Conservation (phyloP, 2,113 vertebrate genomes). For the Pithys albifrons region DNA sequence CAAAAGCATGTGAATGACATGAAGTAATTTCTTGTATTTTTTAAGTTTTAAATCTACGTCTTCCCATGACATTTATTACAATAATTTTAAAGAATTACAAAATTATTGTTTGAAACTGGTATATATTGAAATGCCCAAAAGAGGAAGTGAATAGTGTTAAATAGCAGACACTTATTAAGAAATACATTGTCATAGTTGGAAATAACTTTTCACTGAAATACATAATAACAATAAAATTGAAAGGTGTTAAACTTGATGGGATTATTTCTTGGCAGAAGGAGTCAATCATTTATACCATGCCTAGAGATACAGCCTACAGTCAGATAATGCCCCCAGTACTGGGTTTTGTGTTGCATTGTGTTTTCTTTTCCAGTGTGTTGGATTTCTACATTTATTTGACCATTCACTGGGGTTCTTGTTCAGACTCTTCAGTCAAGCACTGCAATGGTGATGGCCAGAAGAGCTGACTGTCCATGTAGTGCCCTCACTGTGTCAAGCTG, state of each 20-base stretch:
- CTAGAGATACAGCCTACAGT: background rate
- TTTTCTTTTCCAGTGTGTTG: background rate
- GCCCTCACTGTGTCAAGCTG: background rate
- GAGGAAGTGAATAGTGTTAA: background rate
- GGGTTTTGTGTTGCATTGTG: background rate
- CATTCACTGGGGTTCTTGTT: background rate
- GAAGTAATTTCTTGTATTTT: background rate
- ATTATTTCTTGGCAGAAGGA: background rate
- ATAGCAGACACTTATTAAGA: background rate
- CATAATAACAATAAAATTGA: background rate
- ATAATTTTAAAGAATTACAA: background rate
- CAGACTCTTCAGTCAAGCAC: background rate
- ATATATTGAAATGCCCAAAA: background rate
- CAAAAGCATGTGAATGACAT: background rate
- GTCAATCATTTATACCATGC: background rate
- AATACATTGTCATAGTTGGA: background rate
- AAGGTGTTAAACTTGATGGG: background rate
- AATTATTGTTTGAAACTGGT: background rate
- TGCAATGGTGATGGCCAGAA: background rate
- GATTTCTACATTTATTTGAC: background rate
- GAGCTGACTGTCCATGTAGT: background rate
- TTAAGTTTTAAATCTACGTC: background rate
- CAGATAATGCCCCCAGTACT: background rate
- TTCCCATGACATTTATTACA: background rate
- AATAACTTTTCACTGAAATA: background rate